A percentile compares a stretch with the other conserved stretches of the same genome.
Evolutionary conservation across 2,113 vertebrate species (phyloP).

Genomic region (Otolemur garnettii): DNA sequence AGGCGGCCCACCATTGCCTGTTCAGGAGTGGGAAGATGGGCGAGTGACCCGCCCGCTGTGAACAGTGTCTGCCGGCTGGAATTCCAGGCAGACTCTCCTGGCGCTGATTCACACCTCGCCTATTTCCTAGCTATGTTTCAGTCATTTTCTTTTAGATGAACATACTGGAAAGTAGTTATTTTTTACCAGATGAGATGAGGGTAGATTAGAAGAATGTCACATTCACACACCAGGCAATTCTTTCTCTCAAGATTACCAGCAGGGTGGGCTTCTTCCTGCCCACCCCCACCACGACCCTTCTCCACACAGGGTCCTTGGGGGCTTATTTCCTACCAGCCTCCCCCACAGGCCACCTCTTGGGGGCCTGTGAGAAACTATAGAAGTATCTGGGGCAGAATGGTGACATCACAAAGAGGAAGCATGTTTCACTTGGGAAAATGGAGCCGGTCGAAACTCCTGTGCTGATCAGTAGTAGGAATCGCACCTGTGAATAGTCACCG

Average conservation of each 20-base stretch:
- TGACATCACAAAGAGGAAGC: constrained; percentile 38
- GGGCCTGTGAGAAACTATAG: constrained; percentile 60
- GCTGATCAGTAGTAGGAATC: no score
- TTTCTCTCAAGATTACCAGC: constrained; percentile 49
- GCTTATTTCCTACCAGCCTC: constrained; percentile 47
- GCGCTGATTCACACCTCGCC: constrained; percentile 3
- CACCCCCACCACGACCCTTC: constrained; percentile 23
- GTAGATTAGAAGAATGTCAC: constrained; percentile 62
- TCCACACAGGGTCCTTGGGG: not conserved
- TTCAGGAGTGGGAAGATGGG: not conserved
- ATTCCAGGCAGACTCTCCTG: not conserved
- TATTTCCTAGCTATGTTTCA: constrained; percentile 2
- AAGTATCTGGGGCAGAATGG: constrained; percentile 29
- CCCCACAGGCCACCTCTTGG: no score
- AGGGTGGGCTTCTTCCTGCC: not conserved
- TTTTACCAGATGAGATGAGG: constrained; percentile 61
- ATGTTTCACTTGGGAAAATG: not conserved
- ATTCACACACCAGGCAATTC: constrained; percentile 55
- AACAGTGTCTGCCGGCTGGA: not conserved
- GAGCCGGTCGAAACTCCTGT: no score
- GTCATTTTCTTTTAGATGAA: constrained; percentile 51
- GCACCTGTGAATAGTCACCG: no score
- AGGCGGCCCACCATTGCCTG: not conserved
- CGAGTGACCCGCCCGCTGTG: not conserved
- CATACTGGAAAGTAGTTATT: constrained; percentile 45